Conservation (phyloP, 37 sponge, comb jelly and placozoan species). For the Cliona cf. orientalis region DNA sequence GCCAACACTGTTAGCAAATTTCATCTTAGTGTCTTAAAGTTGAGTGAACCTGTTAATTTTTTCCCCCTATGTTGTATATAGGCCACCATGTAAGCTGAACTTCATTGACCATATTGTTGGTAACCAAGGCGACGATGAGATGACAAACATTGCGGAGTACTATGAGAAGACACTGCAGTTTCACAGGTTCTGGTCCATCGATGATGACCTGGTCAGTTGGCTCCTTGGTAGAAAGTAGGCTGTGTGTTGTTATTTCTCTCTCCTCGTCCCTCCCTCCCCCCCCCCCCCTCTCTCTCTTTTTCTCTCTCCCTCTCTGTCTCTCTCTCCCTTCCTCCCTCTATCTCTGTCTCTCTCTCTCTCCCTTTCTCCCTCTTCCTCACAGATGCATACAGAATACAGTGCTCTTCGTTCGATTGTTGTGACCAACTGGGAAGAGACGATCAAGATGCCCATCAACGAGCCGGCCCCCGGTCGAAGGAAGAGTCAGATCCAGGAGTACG, state of each 20-base stretch:
- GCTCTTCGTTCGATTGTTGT: conserved; percentile 96
- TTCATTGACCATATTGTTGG: conserved; percentile 99
- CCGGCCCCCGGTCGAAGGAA: conserved; percentile 95
- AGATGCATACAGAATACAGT: conserved; percentile 98
- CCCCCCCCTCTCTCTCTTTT: neutral
- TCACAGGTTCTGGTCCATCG: conserved; percentile 99
- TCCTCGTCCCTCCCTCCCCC: neutral
- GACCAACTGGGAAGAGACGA: conserved; percentile 96
- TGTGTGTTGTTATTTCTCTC: neutral
- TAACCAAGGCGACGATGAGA: conserved; percentile 90
- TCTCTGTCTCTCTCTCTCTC: neutral
- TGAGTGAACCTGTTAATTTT: neutral
- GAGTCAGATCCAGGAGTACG: conserved; percentile 99
- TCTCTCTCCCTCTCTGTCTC: neutral
- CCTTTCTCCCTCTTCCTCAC: conserved; percentile 3
- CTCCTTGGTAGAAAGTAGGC: neutral
- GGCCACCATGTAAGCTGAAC: conserved; percentile 68
- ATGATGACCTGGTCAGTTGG: conserved; percentile 84
- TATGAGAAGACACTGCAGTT: conserved; percentile 95
- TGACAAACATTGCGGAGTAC: conserved; percentile 85
- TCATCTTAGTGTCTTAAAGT: too few relatives aligned
- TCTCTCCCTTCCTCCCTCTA: neutral
- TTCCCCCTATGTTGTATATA: conserved; percentile 30
- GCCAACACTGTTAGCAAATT: conserved; percentile 67
- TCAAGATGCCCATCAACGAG: conserved; percentile 99